A percentile compares a stretch with the other conserved stretches of the same genome.
Evolutionary conservation across 1,140 invertebrate genomes (phyloP).

Genomic region (Nebria ingens): DNA sequence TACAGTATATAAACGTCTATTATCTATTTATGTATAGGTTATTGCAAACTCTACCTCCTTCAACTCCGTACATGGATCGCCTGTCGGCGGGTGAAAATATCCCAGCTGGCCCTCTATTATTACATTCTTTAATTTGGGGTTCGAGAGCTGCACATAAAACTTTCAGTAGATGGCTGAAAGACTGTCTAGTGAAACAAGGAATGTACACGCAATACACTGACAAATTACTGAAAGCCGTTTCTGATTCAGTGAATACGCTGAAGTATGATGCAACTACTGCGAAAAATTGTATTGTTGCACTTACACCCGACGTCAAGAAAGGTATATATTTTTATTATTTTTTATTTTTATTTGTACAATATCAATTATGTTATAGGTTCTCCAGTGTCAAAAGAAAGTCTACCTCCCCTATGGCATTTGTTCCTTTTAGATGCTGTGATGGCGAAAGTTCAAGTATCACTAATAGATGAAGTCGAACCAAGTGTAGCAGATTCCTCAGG

Average conservation of each 20-base stretch:
- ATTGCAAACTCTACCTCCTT: conserved; percentile 73
- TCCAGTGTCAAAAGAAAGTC: conserved; percentile 38
- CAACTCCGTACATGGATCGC: conserved; percentile 73
- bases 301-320: conserved; percentile 43
- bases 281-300: conserved; percentile 53
- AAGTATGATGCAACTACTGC: conserved; percentile 61
- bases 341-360: conserved; percentile 10
- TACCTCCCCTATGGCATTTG: conserved; percentile 55
- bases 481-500: conserved; percentile 21
- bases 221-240: conserved; percentile 58
- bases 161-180: conserved; percentile 64
- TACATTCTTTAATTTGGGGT: conserved; percentile 65
- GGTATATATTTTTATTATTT: conserved; percentile 15
- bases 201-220: conserved; percentile 75
- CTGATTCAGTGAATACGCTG: conserved; percentile 49
- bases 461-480: conserved; percentile 37
- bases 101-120: conserved; percentile 43
- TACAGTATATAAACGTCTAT: background rate
- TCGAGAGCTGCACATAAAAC: conserved; percentile 59
- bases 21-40: conserved; percentile 39
- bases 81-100: conserved; percentile 52
- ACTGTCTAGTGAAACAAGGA: conserved; percentile 81
- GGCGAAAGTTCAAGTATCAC: conserved; percentile 55
- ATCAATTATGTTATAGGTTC: conserved; percentile 15
- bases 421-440: conserved; percentile 55